phyloP scores from a whole-genome alignment of 1,140 invertebrate species.

The Tetraneura akinire region DNA sequence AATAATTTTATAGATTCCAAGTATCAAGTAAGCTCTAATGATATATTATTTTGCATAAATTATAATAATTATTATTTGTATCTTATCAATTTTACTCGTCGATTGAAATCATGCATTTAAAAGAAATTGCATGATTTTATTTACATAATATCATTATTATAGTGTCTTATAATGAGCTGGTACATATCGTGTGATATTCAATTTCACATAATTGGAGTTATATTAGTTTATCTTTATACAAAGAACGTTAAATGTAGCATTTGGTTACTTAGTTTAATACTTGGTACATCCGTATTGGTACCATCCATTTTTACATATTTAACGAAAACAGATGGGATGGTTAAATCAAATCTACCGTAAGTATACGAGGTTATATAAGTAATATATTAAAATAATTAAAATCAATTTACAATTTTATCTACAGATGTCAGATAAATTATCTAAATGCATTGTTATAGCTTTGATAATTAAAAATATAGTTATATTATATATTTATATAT shows the following conservation, averaged over 20 bases:
- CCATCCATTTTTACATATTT: neutral
- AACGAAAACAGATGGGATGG: neutral
- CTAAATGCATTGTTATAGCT: neutral
- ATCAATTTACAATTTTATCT: too few relatives aligned
- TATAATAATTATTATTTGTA: neutral
- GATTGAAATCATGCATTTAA: too few relatives aligned
- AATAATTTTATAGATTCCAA: neutral
- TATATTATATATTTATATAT: too few relatives aligned
- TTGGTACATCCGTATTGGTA: neutral
- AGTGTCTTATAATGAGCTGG: conserved; percentile 23
- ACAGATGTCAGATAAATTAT: neutral
- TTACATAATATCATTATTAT: neutral
- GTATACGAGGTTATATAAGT: too few relatives aligned
- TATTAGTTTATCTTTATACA: neutral
- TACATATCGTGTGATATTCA: conserved; percentile 2
- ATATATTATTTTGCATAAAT: neutral
- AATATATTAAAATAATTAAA: neutral
- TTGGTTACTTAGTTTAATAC: neutral
- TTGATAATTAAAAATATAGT: too few relatives aligned
- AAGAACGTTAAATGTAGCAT: neutral
- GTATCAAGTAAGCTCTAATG: neutral
- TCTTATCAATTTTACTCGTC: neutral
- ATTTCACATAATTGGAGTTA: conserved; percentile 13
- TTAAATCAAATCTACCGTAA: conserved; percentile 13
- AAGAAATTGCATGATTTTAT: neutral